A percentile compares a stretch with the other conserved stretches of the same genome.
These are phyloP conservation scores for Globodera rostochiensis DNA, from an alignment of 1,140 invertebrate species.

Conservation along the genomic window DNA sequence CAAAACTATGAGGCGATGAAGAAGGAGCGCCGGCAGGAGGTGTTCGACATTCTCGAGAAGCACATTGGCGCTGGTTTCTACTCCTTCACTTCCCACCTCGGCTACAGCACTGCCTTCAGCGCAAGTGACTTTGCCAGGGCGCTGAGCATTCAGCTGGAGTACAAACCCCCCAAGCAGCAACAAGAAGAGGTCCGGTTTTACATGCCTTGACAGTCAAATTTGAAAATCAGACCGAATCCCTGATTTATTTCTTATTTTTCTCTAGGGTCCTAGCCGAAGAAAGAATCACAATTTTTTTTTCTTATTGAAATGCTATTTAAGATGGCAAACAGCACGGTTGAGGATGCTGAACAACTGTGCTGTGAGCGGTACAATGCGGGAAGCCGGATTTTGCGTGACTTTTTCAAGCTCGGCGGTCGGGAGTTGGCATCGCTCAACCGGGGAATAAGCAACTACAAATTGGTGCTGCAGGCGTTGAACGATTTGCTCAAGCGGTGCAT, in stretches of 20 bases:
- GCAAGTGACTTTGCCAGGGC: constrained; percentile 40
- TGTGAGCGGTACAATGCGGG: constrained; percentile 19
- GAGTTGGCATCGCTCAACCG: constrained; percentile 8
- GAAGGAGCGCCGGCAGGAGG: constrained; percentile 31
- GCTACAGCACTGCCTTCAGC: constrained; percentile 27
- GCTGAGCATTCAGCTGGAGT: constrained; percentile 28
- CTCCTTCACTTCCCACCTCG: constrained; percentile 37
- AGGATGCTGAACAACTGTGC: not conserved
- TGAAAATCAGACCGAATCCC: no score
- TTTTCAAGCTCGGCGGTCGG: constrained; percentile 31
- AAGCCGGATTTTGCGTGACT: constrained; percentile 29
- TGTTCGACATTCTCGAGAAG: constrained; percentile 37
- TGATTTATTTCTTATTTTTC: no score
- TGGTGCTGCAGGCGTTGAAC: constrained; percentile 16
- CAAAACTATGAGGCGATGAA: constrained; percentile 38
- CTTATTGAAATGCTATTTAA: constrained; percentile 1
- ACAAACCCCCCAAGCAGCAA: not conserved
- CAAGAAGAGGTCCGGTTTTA: not conserved
- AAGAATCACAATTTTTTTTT: not conserved
- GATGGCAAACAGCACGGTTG: not conserved
- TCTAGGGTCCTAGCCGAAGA: no score
- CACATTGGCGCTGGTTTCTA: constrained; percentile 30
- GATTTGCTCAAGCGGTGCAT: constrained; percentile 32
- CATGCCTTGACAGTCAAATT: not conserved
- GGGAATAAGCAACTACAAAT: constrained; percentile 24